A percentile compares a stretch with the other conserved stretches of the same genome.
phyloP scores from a whole-genome alignment of 2,888 invertebrate species.

The Polyommatus iphigenia region DNA sequence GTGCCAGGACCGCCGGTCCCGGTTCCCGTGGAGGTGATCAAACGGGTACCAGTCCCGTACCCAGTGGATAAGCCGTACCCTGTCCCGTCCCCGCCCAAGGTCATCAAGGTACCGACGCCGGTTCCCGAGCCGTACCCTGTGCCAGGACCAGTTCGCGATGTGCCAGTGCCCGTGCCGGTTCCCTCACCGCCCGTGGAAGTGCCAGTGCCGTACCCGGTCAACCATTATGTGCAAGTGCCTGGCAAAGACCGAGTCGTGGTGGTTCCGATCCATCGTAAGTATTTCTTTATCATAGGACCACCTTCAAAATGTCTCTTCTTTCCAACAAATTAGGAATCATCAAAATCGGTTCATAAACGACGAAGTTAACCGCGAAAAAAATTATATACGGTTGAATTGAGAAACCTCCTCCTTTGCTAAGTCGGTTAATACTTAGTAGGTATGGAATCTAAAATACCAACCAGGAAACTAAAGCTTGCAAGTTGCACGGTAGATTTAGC shows the following conservation, averaged over 20 bases:
- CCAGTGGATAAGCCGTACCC: slow-evolving; percentile 52
- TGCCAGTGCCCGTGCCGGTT: slow-evolving; percentile 52
- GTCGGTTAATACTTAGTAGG: neutral
- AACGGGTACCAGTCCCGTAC: slow-evolving; percentile 44
- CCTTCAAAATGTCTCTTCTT: no score
- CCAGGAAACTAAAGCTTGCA: neutral
- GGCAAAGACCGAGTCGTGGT: slow-evolving; percentile 55
- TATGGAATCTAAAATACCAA: neutral
- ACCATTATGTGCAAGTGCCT: slow-evolving; percentile 40
- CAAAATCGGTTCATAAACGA: no score
- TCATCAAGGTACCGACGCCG: slow-evolving; percentile 47
- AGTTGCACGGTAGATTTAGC: neutral
- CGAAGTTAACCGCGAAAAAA: no score
- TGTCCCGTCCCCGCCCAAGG: slow-evolving; percentile 51
- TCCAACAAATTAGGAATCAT: no score
- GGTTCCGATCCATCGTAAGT: slow-evolving; percentile 53
- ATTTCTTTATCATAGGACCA: neutral
- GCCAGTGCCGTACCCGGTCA: slow-evolving; percentile 50
- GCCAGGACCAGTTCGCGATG: slow-evolving; percentile 46
- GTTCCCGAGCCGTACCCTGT: slow-evolving; percentile 48
- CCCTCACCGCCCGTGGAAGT: slow-evolving; percentile 50
- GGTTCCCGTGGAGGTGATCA: slow-evolving; percentile 43
- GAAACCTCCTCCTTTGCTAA: neutral
- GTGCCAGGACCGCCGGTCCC: slow-evolving; percentile 49
- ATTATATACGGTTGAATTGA: no score